Conservation (phyloP, 2,888 invertebrate genomes). For the Erynnis tages region DNA sequence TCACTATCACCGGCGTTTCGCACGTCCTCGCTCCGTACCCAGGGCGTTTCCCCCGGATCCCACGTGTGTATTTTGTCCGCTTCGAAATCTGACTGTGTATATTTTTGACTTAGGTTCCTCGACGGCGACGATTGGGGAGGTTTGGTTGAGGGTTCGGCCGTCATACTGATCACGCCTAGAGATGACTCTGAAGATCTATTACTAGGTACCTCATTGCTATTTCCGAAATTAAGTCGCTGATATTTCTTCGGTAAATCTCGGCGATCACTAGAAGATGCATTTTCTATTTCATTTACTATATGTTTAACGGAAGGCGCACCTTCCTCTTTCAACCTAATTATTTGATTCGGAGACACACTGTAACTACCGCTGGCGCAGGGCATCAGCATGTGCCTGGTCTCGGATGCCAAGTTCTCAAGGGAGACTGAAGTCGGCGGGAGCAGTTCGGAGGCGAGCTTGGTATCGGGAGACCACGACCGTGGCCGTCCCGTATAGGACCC, state of each 20-base stretch:
- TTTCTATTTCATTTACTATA: constrained; percentile 87
- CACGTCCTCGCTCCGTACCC: constrained; percentile 49
- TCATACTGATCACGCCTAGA: constrained; percentile 32
- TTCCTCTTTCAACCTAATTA: constrained; percentile 87
- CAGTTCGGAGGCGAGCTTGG: constrained; percentile 82
- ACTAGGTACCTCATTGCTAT: constrained; percentile 41
- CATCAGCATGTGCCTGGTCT: constrained; percentile 90
- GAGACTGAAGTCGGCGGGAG: constrained; percentile 85
- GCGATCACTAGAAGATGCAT: constrained; percentile 60
- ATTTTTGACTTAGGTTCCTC: constrained; percentile 53
- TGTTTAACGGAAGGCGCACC: constrained; percentile 84
- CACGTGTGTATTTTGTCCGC: constrained; percentile 83
- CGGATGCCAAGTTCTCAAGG: constrained; percentile 84
- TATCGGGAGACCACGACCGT: constrained; percentile 89
- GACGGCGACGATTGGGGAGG: constrained; percentile 51
- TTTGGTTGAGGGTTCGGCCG: constrained; percentile 37
- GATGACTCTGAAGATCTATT: constrained; percentile 41
- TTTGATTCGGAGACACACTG: constrained; percentile 95
- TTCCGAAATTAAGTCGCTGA: constrained; percentile 54
- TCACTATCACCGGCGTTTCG: constrained; percentile 60
- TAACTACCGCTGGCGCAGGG: constrained; percentile 93
- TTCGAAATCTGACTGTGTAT: constrained; percentile 51
- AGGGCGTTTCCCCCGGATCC: constrained; percentile 83
- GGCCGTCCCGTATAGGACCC: constrained; percentile 77
- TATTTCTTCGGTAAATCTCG: constrained; percentile 51